A percentile compares a stretch with the other conserved stretches of the same genome.
Evolutionary conservation across 2,113 vertebrate genomes (phyloP).

Genomic region (Xiphophorus couchianus): DNA sequence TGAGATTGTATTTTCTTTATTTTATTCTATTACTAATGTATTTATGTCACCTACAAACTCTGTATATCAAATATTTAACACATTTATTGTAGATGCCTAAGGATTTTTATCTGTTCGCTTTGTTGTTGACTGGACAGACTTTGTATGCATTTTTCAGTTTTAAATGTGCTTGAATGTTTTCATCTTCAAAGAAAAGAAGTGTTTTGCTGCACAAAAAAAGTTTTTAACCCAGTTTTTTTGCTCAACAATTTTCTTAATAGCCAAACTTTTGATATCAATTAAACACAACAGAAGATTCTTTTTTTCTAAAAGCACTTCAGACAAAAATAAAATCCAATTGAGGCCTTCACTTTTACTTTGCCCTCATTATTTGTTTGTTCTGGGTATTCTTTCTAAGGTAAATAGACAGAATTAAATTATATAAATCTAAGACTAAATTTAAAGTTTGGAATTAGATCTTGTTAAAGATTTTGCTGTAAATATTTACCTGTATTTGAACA

Average conservation of each 20-base stretch:
- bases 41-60: slow-evolving; percentile 27
- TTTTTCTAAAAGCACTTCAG: neutral
- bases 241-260: neutral
- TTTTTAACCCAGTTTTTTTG: neutral
- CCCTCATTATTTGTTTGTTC: neutral
- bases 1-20: slow-evolving; percentile 37
- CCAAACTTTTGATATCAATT: too few species aligned
- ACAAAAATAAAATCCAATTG: neutral
- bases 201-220: neutral
- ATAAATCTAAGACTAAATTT: neutral
- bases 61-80: slow-evolving; percentile 39
- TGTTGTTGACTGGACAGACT: slow-evolving; percentile 6
- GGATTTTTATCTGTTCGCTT: slow-evolving; percentile 7
- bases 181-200: slow-evolving; percentile 1
- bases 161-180: slow-evolving; percentile 10
- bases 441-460: neutral
- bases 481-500: too few species aligned
- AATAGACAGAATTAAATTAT: neutral
- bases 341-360: neutral
- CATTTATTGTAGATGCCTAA: slow-evolving; percentile 35
- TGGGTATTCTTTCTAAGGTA: too few species aligned
- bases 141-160: slow-evolving; percentile 8
- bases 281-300: neutral
- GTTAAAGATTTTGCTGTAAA: too few species aligned
- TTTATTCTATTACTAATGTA: slow-evolving; percentile 31